Evolutionary conservation across 2,797 vertebrate species (phyloP).

Genomic region (Coilia nasus): DNA sequence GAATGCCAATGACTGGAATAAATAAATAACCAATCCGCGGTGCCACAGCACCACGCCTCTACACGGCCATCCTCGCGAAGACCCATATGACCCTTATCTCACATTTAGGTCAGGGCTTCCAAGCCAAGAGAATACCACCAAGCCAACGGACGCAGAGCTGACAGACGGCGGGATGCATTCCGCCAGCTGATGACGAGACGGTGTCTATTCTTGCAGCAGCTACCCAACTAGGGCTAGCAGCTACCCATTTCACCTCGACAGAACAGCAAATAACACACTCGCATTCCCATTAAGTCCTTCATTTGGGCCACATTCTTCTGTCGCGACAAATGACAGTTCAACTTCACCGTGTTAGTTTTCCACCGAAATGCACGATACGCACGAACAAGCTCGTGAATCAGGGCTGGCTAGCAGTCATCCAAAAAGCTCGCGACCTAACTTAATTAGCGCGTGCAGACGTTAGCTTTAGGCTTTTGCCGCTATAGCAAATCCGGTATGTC

Average conservation of each 20-base stretch:
- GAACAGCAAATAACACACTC: background rate
- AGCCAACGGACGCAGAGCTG: constrained; percentile 52
- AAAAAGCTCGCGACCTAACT: constrained; percentile 4
- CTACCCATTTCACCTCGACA: background rate
- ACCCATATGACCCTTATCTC: background rate
- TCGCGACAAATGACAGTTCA: background rate
- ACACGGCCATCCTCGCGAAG: background rate
- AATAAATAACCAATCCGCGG: background rate
- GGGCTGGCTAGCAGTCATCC: background rate
- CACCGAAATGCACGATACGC: background rate
- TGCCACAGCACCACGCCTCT: background rate
- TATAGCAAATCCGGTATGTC: background rate
- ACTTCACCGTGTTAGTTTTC: background rate
- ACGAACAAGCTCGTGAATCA: background rate
- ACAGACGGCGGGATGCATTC: constrained; percentile 70
- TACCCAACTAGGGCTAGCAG: background rate
- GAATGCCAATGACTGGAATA: background rate
- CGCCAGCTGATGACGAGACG: constrained; percentile 69
- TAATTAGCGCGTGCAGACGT: constrained; percentile 12
- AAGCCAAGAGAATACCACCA: background rate
- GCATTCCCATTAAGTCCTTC: background rate
- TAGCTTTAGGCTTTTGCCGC: background rate
- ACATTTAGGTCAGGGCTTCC: background rate
- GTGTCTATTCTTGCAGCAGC: constrained; percentile 17
- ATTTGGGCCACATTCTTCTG: background rate